Evolutionary conservation across 2,888 invertebrate genomes (phyloP).

Genomic region (Tiliacea aurago): DNA sequence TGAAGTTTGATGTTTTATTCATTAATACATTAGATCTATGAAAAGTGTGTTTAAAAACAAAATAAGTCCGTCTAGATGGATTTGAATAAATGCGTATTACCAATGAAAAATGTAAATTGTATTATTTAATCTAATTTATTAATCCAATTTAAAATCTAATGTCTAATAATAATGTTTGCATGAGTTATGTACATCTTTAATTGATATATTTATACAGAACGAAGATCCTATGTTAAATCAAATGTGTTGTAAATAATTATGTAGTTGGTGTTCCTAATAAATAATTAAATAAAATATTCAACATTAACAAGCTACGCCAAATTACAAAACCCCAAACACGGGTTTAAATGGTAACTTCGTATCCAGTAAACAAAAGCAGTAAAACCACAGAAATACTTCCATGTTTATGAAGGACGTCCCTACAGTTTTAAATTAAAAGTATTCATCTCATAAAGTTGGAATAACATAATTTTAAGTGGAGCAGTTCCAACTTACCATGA

Average conservation of each 20-base stretch:
- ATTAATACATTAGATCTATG: neutral
- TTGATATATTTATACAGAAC: no score
- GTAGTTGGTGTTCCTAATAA: no score
- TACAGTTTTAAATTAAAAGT: slow-evolving; percentile 34
- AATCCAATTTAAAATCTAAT: no score
- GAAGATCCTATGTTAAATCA: no score
- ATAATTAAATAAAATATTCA: no score
- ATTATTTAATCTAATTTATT: no score
- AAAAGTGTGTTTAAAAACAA: neutral
- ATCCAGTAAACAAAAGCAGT: slow-evolving; percentile 13
- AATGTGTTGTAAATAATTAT: no score
- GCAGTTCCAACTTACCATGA: slow-evolving; percentile 9
- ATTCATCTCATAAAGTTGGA: slow-evolving; percentile 29
- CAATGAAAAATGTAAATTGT: neutral
- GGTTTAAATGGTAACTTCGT: neutral
- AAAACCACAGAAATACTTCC: slow-evolving; percentile 10
- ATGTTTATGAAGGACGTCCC: slow-evolving; percentile 8
- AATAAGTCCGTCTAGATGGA: neutral
- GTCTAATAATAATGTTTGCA: no score
- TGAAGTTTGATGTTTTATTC: neutral
- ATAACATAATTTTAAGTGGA: slow-evolving; percentile 25
- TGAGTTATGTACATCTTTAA: no score
- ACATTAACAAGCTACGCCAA: neutral
- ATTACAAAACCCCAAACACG: neutral
- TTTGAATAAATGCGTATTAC: neutral